Evolutionary conservation across 2,888 invertebrate genomes (phyloP).

Genomic region (Rapana venosa): DNA sequence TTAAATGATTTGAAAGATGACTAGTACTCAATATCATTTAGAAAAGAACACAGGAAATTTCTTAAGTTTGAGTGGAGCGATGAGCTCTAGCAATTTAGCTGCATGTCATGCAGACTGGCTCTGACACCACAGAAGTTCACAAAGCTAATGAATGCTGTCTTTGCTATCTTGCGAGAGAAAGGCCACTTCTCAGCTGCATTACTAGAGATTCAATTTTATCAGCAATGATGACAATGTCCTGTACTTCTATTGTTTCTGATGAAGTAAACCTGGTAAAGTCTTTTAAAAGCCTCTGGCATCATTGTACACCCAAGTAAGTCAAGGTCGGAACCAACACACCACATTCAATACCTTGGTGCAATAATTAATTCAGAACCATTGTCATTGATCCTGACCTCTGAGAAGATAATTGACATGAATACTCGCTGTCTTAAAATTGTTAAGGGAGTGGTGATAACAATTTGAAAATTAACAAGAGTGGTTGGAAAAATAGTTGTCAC

Average conservation of each 20-base stretch:
- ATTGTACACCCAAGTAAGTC: constrained; percentile 26
- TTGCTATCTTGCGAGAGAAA: constrained; percentile 31
- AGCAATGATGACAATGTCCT: constrained; percentile 46
- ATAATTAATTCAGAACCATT: constrained; percentile 29
- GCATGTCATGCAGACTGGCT: no score
- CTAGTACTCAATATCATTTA: neutral
- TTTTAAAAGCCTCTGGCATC: neutral
- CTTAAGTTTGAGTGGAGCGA: neutral
- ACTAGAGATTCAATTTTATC: constrained; percentile 42
- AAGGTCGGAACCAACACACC: neutral
- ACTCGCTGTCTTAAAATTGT: neutral
- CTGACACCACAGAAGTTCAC: no score
- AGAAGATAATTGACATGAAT: constrained; percentile 37
- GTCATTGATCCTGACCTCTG: constrained; percentile 52
- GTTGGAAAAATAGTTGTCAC: constrained; percentile 4
- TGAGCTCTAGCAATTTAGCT: no score
- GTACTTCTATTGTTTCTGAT: constrained; percentile 1
- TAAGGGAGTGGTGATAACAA: neutral
- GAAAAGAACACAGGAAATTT: neutral
- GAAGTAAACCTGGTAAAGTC: no score
- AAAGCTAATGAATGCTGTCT: constrained; percentile 2
- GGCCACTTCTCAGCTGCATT: constrained; percentile 21
- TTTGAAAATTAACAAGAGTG: neutral
- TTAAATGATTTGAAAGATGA: constrained; percentile 2
- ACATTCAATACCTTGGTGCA: constrained; percentile 28